These are phyloP conservation scores for Anableps anableps DNA, from an alignment of 2,797 vertebrate species.

Conservation along the genomic window DNA sequence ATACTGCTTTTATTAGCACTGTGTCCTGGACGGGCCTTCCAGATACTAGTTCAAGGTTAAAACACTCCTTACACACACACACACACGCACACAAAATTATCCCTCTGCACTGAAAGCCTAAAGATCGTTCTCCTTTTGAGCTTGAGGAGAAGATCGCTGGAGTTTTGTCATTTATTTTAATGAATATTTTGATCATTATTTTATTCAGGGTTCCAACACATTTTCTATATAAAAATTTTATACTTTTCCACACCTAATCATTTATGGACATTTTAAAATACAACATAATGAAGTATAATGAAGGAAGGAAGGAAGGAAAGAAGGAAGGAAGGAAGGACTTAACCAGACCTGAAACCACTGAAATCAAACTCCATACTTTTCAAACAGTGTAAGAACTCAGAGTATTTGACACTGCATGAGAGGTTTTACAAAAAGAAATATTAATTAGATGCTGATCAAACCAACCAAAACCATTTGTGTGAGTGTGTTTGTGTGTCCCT, in stretches of 20 bases:
- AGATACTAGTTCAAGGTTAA: slow-evolving; percentile 75
- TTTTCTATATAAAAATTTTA: not conserved
- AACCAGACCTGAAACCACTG: not conserved
- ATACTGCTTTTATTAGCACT: slow-evolving; percentile 73
- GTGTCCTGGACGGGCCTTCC: slow-evolving; percentile 48
- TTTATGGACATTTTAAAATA: not conserved
- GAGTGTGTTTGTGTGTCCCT: slow-evolving; percentile 13
- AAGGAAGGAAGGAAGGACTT: not conserved
- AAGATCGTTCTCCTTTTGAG: slow-evolving; percentile 35
- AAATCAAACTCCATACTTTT: not conserved
- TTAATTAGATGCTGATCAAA: not conserved
- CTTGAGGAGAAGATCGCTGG: slow-evolving; percentile 27
- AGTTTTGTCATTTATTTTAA: slow-evolving; percentile 48
- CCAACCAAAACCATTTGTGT: slow-evolving; percentile 1
- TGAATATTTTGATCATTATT: slow-evolving; percentile 71
- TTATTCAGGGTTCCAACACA: slow-evolving; percentile 1
- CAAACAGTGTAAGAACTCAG: not conserved
- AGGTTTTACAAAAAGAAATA: slow-evolving; percentile 14
- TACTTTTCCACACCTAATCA: not conserved
- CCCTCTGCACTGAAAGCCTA: slow-evolving; percentile 26
- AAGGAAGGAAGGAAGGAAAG: not conserved
- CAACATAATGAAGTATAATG: not conserved
- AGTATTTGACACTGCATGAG: not conserved
- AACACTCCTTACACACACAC: slow-evolving; percentile 30
- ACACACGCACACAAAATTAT: slow-evolving; percentile 5